These are phyloP conservation scores for Crematogaster levior DNA, from an alignment of 2,888 invertebrate genomes.

Conservation along the genomic window DNA sequence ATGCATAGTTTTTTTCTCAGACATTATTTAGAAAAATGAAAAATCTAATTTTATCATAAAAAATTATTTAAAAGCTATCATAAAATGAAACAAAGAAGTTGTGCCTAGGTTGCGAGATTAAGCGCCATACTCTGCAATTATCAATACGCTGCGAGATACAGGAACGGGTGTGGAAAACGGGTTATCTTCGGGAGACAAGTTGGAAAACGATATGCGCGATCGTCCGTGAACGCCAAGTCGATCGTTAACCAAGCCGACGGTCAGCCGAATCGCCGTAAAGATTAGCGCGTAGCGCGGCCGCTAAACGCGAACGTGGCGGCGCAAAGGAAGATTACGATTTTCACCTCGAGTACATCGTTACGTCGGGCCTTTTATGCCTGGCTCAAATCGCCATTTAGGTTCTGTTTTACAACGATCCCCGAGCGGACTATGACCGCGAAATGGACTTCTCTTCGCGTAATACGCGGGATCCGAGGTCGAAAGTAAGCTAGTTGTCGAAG, in stretches of 20 bases:
- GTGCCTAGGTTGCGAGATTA: not conserved
- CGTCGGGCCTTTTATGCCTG: slow-evolving; percentile 58
- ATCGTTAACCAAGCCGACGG: slow-evolving; percentile 48
- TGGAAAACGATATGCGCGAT: slow-evolving; percentile 37
- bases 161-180: slow-evolving; percentile 18
- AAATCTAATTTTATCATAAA: not conserved
- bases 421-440: slow-evolving; percentile 17
- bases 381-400: slow-evolving; percentile 66
- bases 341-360: slow-evolving; percentile 56
- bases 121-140: not conserved
- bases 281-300: slow-evolving; percentile 39
- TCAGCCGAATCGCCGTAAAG: slow-evolving; percentile 51
- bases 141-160: not conserved
- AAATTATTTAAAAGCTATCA: slow-evolving; percentile 2
- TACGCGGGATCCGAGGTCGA: slow-evolving; percentile 54
- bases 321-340: slow-evolving; percentile 65
- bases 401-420: slow-evolving; percentile 63
- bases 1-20: not conserved
- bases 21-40: not conserved
- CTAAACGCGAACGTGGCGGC: slow-evolving; percentile 44
- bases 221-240: slow-evolving; percentile 14
- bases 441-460: slow-evolving; percentile 49
- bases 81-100: not conserved
- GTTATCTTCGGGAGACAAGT: slow-evolving; percentile 12
- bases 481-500: slow-evolving; percentile 61